Conservation (phyloP, 2,113 vertebrate genomes). For the Tor tambroides region DNA sequence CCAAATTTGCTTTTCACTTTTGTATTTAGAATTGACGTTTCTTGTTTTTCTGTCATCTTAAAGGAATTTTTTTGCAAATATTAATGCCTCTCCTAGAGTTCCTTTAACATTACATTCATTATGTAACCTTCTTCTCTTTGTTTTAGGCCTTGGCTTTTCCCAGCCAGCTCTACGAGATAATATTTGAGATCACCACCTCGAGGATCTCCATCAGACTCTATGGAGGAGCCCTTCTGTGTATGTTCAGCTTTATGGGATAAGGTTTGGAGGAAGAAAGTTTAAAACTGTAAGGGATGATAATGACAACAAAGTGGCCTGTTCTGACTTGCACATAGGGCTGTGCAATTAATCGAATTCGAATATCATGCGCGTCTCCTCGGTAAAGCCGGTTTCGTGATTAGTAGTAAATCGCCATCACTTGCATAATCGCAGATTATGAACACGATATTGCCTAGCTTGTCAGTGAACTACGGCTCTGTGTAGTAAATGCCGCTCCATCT, state of each 20-base stretch:
- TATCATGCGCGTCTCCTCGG: no score
- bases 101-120: not conserved
- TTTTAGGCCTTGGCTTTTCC: conserved; percentile 81
- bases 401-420: no score
- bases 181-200: conserved; percentile 76
- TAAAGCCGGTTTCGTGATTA: no score
- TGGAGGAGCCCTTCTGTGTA: conserved; percentile 86
- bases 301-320: not conserved
- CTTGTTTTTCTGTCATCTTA: not conserved
- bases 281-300: not conserved
- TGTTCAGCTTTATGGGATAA: conserved; percentile 56
- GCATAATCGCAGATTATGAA: no score
- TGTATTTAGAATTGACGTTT: not conserved
- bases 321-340: no score
- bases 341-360: no score
- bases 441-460: no score
- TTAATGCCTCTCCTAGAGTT: not conserved
- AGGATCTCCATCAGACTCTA: conserved; percentile 84
- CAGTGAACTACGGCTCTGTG: no score
- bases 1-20: not conserved
- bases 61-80: not conserved
- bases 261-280: not conserved
- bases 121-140: not conserved
- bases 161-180: conserved; percentile 78
- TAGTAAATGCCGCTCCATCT: no score